Evolutionary conservation across 2,888 invertebrate genomes (phyloP).

Genomic region (Acanthosepion pharaonis): DNA sequence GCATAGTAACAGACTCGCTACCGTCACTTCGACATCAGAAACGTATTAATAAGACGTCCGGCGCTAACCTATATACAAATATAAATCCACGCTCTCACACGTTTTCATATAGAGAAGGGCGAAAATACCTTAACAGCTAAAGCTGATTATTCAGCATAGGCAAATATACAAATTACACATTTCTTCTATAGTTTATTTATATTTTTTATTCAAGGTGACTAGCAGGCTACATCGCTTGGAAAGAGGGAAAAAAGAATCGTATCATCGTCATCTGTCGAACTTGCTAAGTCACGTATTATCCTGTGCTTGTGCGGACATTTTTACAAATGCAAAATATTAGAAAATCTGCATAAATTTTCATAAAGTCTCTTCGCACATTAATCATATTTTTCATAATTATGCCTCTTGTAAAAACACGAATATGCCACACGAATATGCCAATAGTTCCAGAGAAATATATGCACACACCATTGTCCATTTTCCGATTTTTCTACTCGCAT

Average conservation of each 20-base stretch:
- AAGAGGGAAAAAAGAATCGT: not conserved
- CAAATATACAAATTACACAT: not conserved
- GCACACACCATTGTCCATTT: not conserved
- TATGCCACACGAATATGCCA: not conserved
- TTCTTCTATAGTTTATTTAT: not conserved
- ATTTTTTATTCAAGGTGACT: not conserved
- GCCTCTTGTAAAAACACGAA: not conserved
- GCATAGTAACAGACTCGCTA: not conserved
- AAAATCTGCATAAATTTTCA: not conserved
- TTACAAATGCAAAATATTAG: not conserved
- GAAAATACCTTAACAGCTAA: not conserved
- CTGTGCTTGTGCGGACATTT: not conserved
- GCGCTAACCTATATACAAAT: not conserved
- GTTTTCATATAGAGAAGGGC: no score
- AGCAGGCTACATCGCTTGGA: not conserved
- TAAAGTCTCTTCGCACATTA: not conserved
- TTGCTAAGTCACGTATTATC: not conserved
- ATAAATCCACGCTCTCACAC: not conserved
- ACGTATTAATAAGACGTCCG: not conserved
- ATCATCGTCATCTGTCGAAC: not conserved
- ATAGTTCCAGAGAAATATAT: not conserved
- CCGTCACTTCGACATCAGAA: not conserved
- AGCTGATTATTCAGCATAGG: not conserved
- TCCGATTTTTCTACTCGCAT: no score
- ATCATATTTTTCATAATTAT: constrained; percentile 11